Conservation (phyloP, 2,797 vertebrate genomes). For the Amblyraja radiata region DNA sequence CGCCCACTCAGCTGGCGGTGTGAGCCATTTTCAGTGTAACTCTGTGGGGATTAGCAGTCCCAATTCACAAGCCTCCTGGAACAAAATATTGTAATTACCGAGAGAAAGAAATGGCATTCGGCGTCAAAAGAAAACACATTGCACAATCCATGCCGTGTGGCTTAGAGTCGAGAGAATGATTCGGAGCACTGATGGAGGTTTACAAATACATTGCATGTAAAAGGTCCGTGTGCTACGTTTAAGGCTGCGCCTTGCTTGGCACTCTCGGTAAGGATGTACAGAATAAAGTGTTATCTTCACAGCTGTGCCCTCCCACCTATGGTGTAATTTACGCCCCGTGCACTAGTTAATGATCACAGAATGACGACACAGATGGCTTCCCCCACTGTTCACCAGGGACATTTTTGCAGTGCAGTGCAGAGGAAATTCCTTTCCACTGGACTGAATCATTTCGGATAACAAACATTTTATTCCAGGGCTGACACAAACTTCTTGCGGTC, state of each 20-base stretch:
- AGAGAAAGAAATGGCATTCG: constrained; percentile 7
- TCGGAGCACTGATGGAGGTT: not conserved
- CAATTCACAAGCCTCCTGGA: not conserved
- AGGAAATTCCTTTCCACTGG: not conserved
- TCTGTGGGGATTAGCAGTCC: not conserved
- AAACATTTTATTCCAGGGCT: not conserved
- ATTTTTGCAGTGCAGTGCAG: not conserved
- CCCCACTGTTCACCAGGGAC: not conserved
- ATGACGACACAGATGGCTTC: not conserved
- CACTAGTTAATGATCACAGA: constrained; percentile 6
- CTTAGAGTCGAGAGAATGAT: not conserved
- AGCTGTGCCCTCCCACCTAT: not conserved
- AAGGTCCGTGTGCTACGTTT: not conserved
- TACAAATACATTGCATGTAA: not conserved
- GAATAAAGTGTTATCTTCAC: not conserved
- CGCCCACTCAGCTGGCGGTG: not conserved
- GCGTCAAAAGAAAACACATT: too few species aligned
- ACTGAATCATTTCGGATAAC: not conserved
- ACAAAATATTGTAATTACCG: constrained; percentile 7
- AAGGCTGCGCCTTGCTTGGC: not conserved
- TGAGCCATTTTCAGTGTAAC: not conserved
- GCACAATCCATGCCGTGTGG: not conserved
- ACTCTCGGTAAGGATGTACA: not conserved
- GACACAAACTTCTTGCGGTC: not conserved
- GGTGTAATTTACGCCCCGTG: not conserved